Evolutionary conservation across 2,113 vertebrate species (phyloP).

Genomic region (Ascaphus truei): DNA sequence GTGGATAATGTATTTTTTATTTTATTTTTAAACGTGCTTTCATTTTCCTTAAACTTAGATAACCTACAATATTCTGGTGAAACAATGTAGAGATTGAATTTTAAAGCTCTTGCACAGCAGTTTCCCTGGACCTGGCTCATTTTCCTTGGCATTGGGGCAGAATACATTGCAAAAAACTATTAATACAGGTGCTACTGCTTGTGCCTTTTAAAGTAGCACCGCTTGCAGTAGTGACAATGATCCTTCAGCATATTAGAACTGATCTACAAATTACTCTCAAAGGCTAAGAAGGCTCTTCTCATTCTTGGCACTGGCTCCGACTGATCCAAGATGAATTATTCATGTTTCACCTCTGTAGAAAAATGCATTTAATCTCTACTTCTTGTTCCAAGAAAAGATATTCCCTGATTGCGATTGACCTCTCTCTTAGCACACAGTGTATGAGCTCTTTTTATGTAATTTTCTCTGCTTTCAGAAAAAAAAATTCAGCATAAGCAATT

Average conservation of each 20-base stretch:
- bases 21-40: too few species aligned
- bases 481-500: not conserved
- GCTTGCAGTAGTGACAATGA: conserved; percentile 30
- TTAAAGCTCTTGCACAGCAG: conserved; percentile 17
- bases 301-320: conserved; percentile 28
- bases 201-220: conserved; percentile 5
- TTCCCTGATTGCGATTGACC: conserved; percentile 26
- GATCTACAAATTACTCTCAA: conserved; percentile 37
- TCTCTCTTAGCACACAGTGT: not conserved
- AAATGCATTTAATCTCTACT: conserved; percentile 28
- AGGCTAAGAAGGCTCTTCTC: conserved; percentile 24
- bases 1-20: too few species aligned
- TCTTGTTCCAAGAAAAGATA: conserved; percentile 29
- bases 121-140: not conserved
- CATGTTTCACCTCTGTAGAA: conserved; percentile 31
- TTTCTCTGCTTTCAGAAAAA: not conserved
- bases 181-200: conserved; percentile 13
- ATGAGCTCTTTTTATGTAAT: not conserved
- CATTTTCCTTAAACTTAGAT: not conserved
- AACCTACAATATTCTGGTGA: not conserved
- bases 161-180: conserved; percentile 27
- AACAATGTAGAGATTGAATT: conserved; percentile 6
- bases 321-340: conserved; percentile 31
- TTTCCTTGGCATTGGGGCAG: conserved; percentile 28
- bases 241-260: conserved; percentile 24